Evolutionary conservation across 2,888 invertebrate genomes (phyloP).

Genomic region (Nezara viridula): DNA sequence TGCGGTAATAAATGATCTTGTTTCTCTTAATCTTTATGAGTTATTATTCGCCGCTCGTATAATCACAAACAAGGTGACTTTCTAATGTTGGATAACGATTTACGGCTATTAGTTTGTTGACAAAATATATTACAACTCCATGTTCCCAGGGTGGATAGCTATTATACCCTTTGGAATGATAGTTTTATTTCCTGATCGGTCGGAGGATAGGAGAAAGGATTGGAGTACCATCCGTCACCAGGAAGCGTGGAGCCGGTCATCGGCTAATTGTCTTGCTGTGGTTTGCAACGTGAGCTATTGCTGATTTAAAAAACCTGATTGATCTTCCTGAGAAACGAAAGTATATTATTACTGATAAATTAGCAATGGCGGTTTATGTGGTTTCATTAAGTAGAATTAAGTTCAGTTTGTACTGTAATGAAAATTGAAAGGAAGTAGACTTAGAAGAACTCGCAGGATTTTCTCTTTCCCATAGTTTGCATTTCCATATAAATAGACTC

Average conservation of each 20-base stretch:
- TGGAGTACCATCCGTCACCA: neutral
- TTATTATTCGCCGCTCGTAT: neutral
- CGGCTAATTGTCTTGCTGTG: constrained; percentile 2
- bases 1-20: neutral
- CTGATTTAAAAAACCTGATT: constrained; percentile 15
- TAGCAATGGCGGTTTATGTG: neutral
- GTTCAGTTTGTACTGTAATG: neutral
- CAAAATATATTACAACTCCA: constrained; percentile 34
- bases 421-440: constrained; percentile 8
- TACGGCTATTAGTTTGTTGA: constrained; percentile 32
- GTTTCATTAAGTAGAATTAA: constrained; percentile 24
- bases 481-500: neutral
- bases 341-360: constrained; percentile 38
- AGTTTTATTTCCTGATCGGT: constrained; percentile 26
- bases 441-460: neutral
- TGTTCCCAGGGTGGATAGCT: neutral
- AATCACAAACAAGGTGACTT: constrained; percentile 22
- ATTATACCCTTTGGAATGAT: neutral
- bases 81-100: constrained; percentile 35
- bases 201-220: constrained; percentile 4
- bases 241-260: constrained; percentile 4
- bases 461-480: neutral
- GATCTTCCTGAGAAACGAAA: constrained; percentile 34
- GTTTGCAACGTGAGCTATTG: constrained; percentile 20
- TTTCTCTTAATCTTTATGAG: constrained; percentile 25